Base-by-base conservation (phyloP, 2,113 vertebrate genomes). In the Nettapus auritus region DNA sequence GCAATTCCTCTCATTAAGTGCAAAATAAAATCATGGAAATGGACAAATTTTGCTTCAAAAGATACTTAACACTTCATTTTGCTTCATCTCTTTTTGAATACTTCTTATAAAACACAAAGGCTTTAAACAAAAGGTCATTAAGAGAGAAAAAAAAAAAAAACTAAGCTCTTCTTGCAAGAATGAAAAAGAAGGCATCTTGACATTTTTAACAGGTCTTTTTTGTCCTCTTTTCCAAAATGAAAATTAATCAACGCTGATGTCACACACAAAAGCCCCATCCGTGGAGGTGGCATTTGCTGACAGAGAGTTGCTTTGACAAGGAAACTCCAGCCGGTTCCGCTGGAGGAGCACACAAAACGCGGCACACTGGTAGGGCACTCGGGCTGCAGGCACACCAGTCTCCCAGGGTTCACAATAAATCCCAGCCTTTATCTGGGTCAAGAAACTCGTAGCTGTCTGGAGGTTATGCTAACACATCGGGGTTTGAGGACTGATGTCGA, bases 71-170 rank as follows among this genome's bases (percentile, higher is more conserved):
- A 89, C 67, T 96, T 91, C 44, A 76, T 79, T 95, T 94, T 76
- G 81, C 63, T 87, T 84, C 25, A 6, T 91, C 31, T 7, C 29
- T 79, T 74, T 70, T 80, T 59, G 84, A 91, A 80, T 46, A 38
- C 42, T 89, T 95, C 84, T 89, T 63, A 63, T 46, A 80, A 76
- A 93, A 82, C 36, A 92, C 78, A 86, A 96, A 95, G 55, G 59
- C 91, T 97, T 95, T 91, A 96, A 96, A 89, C 87, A 96, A 95
- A 97, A 97, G 95, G 96, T 95, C 95, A 91, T 94, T 96, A 96
- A 94, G 50, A 96, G 82, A 96, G 50, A 93, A 97, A 96, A 96
- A 88, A 92, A 94, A 93, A 97, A 96, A 96, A 88, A 92, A 94
- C 67, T 63, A 88, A 95, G 89, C 63, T 38, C 63, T 77, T 88